These are phyloP conservation scores for Anabacerthia variegaticeps DNA, from an alignment of 2,797 vertebrate genomes.

Conservation along the genomic window DNA sequence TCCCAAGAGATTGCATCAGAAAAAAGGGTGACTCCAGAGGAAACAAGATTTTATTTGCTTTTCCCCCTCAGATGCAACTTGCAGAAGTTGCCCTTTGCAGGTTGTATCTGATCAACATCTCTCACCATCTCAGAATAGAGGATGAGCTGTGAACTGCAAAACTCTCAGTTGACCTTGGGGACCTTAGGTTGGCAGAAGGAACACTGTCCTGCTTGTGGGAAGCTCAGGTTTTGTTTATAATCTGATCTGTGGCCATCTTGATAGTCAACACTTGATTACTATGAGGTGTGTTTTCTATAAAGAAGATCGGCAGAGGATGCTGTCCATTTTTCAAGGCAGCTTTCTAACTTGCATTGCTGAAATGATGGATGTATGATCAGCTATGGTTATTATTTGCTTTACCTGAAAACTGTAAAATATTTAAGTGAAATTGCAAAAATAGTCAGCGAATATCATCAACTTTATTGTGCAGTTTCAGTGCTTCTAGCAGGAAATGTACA, in stretches of 20 bases:
- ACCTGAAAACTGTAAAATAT: background rate
- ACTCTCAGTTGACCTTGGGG: background rate
- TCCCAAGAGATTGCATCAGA: background rate
- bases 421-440: background rate
- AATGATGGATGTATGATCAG: background rate
- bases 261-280: background rate
- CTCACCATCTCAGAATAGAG: background rate
- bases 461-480: background rate
- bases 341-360: background rate
- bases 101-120: background rate
- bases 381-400: background rate
- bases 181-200: background rate
- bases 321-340: background rate
- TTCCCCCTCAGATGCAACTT: background rate
- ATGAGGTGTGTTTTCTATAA: background rate
- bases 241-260: background rate
- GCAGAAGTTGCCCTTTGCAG: background rate
- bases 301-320: background rate
- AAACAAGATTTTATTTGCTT: background rate
- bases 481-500: slow-evolving; percentile 26
- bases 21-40: background rate
- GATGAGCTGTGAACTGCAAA: background rate
- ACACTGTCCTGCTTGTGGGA: background rate
- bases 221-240: background rate
- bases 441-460: background rate